Evolutionary conservation across 2,888 invertebrate genomes (phyloP), one percentile per base, ranked within the genome.

Genomic region (Marronus borbonicus): DNA sequence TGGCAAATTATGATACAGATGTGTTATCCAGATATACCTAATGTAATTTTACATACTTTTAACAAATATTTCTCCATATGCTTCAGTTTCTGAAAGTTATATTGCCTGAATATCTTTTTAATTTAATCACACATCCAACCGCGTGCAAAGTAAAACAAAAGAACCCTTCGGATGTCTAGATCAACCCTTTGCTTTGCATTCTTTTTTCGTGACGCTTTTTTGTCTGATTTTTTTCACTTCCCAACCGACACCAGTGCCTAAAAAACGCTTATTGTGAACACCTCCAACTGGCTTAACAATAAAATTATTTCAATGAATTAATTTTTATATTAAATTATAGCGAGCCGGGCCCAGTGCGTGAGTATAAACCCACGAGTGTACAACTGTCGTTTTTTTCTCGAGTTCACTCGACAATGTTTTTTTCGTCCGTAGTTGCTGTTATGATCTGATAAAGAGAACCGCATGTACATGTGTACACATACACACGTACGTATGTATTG

Each of bases 241-340:
- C 72, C 50, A 76, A 74, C 77, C 49, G 62, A 70, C 28, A 20
- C 70, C 55, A 50, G 28, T 62, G 12, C 44, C 20, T 69, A 77
- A 70, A 58, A 77, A 77, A 77, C 70, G 55, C 39, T 70, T 65
- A 62, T 68, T 74, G 62, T 75, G 78, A 75, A 78, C 78, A 78
- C 78, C 78, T 78, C 75, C 75, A 65, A 66, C 75, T 74, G 66
- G 66, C 44, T 74, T 65, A 66, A 78, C 78, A 78, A 78, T 78
- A 66, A 69, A 72, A 68, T 78, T 78, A 75, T 75, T 78, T 78
- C 75, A 72, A 58, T 66, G 76, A 77, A 70, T 79, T 78, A 78
- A 78, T 82, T 82, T 81, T 80, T 80, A 82, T 81, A 82, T 82
- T 81, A 80, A 80, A 81, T 83, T 82, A 83, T 82, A 80, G 74